phyloP scores from a whole-genome alignment of 2,113 vertebrate genomes.

The Sander lucioperca region DNA sequence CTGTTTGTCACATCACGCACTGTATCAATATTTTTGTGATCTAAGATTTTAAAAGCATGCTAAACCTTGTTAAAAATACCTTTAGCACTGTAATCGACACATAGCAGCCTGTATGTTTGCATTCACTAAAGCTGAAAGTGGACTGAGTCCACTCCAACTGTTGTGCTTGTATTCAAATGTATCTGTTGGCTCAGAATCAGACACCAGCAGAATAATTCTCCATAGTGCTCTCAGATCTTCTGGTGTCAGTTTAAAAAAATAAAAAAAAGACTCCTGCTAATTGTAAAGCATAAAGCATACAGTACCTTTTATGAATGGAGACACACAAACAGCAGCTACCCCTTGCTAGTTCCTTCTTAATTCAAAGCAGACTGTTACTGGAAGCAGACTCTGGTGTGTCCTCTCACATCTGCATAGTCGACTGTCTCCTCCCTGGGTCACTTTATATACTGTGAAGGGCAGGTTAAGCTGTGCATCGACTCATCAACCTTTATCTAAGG shows the following conservation, averaged over 20 bases:
- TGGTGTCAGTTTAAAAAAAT: neutral
- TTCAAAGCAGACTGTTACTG: conserved; percentile 2
- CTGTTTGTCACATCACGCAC: neutral
- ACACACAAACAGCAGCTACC: neutral
- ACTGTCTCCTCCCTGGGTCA: neutral
- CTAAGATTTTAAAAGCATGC: neutral
- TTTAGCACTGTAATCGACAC: neutral
- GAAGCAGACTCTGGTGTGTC: neutral
- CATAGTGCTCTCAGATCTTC: neutral
- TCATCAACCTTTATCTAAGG: conserved; percentile 31
- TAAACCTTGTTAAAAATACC: neutral
- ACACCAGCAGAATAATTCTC: neutral
- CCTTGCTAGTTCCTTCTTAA: neutral
- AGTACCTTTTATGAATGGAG: conserved; percentile 42
- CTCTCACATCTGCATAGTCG: neutral
- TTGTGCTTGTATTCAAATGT: neutral
- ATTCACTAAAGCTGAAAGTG: too few relatives aligned
- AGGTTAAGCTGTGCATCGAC: conserved; percentile 10
- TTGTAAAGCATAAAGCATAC: neutral
- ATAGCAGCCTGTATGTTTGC: neutral
- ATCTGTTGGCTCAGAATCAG: neutral
- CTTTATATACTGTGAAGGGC: conserved; percentile 47
- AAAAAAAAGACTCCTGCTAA: neutral
- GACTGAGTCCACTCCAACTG: neutral
- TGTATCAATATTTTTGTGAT: neutral